These are phyloP conservation scores for Chauna torquata DNA, from an alignment of 2,113 vertebrate species.

Conservation along the genomic window DNA sequence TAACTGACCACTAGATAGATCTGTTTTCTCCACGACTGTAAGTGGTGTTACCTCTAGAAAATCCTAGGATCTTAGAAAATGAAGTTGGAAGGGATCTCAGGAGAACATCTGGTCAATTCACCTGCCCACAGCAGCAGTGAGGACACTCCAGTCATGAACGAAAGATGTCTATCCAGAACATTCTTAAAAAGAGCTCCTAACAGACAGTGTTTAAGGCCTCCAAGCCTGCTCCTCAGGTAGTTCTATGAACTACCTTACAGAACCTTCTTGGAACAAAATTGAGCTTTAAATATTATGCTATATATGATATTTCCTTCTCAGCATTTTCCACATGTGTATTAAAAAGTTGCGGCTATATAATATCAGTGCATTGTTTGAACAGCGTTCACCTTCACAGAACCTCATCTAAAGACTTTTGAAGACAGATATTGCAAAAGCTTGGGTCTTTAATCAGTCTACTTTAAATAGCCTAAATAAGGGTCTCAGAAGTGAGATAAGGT, in stretches of 20 bases:
- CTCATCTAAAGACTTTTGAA: not conserved
- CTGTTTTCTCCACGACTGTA: not conserved
- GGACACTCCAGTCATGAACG: too few species aligned
- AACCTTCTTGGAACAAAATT: not conserved
- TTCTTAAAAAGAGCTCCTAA: not conserved
- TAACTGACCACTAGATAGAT: not conserved
- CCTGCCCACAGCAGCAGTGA: not conserved
- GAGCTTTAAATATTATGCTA: not conserved
- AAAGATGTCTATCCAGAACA: not conserved
- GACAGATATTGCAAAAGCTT: not conserved
- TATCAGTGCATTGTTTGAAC: not conserved
- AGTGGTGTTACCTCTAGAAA: not conserved
- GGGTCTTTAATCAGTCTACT: not conserved
- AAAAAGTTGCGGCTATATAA: not conserved
- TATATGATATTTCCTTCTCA: not conserved
- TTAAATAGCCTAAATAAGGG: not conserved
- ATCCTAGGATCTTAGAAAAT: not conserved
- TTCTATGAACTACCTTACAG: not conserved
- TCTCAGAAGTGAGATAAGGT: not conserved
- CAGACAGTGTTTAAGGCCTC: not conserved
- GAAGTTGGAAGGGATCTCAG: not conserved
- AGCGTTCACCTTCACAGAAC: not conserved
- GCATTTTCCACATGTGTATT: not conserved
- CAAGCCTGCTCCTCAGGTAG: not conserved
- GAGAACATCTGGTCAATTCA: not conserved